Evolutionary conservation across 23 tunicate species (phyloP), one percentile per base, ranked within the genome.

Genomic region (Styela plicata): DNA sequence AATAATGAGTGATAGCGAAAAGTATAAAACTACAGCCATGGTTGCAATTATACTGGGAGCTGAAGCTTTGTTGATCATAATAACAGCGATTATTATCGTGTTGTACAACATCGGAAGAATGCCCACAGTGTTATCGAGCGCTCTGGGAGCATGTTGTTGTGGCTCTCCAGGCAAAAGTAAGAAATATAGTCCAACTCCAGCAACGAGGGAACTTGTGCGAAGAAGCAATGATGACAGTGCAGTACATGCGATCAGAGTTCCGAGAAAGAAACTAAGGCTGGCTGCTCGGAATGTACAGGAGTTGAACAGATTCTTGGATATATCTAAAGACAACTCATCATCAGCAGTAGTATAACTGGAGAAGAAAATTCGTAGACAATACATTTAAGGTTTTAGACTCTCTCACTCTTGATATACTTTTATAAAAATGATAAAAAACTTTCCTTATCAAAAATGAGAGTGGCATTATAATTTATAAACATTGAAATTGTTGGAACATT

Each of bases 101-200:
- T n/a, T 76, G 64, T 53, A 44, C 66, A 76, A 76, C 81, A 44
- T 76, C 25, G 81, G 81, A 37, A 52, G 53, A 44, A 29, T 53
- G 33, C 81, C 81, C 10, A 24, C 31, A 22, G 1, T 44, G 30
- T n/a, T 73, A 23, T 33, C 78, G 44, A n/a, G 30, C 24, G 57
- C 57, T 44, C 13, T 44, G 57, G 13, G 10, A 44, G 57, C 57
- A 5, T 44, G 57, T 44, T 44, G 10, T 20, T 73, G 78, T 34
- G 18, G 44, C 0, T 73, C 78, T 24, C 37, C 30, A 10, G n/a
- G 2, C 17, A 33, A 22, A 0, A 73, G 32, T 19, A 34, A 13
- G 32, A 31, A 32, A 24, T 73, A 32, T 19, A 73, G 26, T 10
- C 26, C 78, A 29, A 1, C 44, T 24, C 26, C 78, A 29, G 1